Percentiles rank a stretch among this genome's conserved stretches.
Conservation (phyloP, 2,888 invertebrate species). For the Agrotis segetum region DNA sequence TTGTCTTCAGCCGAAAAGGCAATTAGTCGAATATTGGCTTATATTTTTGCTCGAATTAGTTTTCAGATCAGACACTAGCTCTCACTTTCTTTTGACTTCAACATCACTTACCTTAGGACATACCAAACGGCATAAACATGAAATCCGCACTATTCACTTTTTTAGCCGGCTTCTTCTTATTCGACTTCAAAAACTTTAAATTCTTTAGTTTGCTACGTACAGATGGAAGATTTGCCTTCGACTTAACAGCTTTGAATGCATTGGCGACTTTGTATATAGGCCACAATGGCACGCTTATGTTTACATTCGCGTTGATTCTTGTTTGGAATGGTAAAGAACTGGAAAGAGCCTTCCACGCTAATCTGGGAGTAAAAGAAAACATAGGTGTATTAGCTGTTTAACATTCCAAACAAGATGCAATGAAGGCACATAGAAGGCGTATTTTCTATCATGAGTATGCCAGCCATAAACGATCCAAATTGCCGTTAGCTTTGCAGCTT, state of each 20-base stretch:
- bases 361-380: slow-evolving; percentile 55
- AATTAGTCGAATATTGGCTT: too few species aligned
- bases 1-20: too few species aligned
- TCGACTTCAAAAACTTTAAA: slow-evolving; percentile 29
- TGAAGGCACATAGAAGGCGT: slow-evolving; percentile 19
- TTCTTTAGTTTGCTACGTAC: slow-evolving; percentile 17
- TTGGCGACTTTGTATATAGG: slow-evolving; percentile 32
- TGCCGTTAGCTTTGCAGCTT: too few species aligned
- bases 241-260: slow-evolving; percentile 38
- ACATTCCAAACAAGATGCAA: slow-evolving; percentile 55
- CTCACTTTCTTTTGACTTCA: not conserved
- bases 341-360: slow-evolving; percentile 53
- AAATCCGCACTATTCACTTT: slow-evolving; percentile 64
- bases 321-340: slow-evolving; percentile 56
- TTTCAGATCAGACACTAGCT: too few species aligned
- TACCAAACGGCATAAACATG: slow-evolving; percentile 72
- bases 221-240: slow-evolving; percentile 20
- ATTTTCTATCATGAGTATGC: not conserved
- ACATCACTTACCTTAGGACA: slow-evolving; percentile 60
- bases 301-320: slow-evolving; percentile 39
- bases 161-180: slow-evolving; percentile 43
- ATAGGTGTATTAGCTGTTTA: slow-evolving; percentile 45
- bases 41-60: too few species aligned
- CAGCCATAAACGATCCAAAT: too few species aligned
- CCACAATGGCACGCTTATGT: slow-evolving; percentile 36